Evolutionary conservation across 1,140 invertebrate genomes (phyloP).

Genomic region (Drepana arcuata): DNA sequence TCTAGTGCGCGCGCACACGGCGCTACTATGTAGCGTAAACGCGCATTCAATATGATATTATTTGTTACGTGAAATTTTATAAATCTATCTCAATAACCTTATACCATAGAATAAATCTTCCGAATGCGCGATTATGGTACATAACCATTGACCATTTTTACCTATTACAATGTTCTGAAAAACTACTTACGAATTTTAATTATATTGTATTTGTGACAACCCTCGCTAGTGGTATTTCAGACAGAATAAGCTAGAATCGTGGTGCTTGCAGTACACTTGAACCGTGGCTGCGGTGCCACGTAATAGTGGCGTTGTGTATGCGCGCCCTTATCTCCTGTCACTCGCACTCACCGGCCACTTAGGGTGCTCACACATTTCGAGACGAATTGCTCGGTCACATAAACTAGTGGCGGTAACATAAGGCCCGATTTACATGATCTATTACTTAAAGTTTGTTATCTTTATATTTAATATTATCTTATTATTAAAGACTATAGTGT

Average conservation of each 20-base stretch:
- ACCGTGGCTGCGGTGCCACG: slow-evolving; percentile 13
- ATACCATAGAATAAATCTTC: too few relatives aligned
- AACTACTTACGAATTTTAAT: slow-evolving; percentile 1
- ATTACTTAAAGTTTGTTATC: too few relatives aligned
- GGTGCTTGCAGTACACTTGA: slow-evolving; percentile 8
- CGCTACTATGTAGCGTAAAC: slow-evolving; percentile 14
- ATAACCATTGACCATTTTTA: slow-evolving; percentile 6
- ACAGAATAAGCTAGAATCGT: slow-evolving; percentile 10
- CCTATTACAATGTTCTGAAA: slow-evolving; percentile 3
- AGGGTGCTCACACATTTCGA: too few relatives aligned
- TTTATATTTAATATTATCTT: too few relatives aligned
- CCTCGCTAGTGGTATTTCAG: slow-evolving; percentile 7
- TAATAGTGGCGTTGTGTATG: slow-evolving; percentile 21
- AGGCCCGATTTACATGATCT: too few relatives aligned
- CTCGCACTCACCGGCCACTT: too few relatives aligned
- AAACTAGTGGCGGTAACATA: too few relatives aligned
- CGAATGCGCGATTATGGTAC: slow-evolving; percentile 14
- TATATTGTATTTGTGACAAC: neutral
- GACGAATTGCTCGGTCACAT: too few relatives aligned
- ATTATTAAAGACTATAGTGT: too few relatives aligned
- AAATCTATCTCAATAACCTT: too few relatives aligned
- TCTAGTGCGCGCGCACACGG: slow-evolving; percentile 25
- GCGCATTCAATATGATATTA: too few relatives aligned
- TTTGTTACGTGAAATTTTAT: too few relatives aligned
- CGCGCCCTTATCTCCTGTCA: slow-evolving; percentile 11